Evolutionary conservation across 2,113 vertebrate genomes (phyloP).

Genomic region (Crypturellus undulatus): DNA sequence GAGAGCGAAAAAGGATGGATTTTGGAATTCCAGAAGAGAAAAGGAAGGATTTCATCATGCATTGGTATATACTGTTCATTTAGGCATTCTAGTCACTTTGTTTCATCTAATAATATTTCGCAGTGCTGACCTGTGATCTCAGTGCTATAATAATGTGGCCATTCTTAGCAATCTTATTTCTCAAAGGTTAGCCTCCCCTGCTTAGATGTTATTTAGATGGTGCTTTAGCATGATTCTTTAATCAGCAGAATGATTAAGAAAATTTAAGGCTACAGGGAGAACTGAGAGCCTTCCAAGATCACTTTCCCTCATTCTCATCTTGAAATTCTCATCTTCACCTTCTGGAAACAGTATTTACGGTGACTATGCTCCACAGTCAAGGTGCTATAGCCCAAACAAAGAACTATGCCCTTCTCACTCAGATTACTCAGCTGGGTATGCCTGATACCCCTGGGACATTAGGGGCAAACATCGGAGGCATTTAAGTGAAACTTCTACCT

Average conservation of each 20-base stretch:
- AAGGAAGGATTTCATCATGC: not conserved
- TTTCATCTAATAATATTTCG: not conserved
- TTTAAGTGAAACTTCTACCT: not conserved
- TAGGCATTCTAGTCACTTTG: not conserved
- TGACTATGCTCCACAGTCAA: not conserved
- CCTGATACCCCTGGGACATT: not conserved
- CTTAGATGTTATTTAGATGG: slow-evolving; percentile 25
- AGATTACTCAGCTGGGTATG: not conserved
- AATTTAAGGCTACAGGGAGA: not conserved
- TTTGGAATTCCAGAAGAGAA: not conserved
- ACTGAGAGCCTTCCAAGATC: not conserved
- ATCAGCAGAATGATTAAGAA: not conserved
- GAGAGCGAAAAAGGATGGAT: not conserved
- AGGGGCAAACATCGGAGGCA: not conserved
- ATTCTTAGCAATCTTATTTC: slow-evolving; percentile 17
- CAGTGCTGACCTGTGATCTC: slow-evolving; percentile 25
- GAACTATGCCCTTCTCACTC: not conserved
- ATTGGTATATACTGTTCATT: not conserved
- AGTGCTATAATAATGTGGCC: not conserved
- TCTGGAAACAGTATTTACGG: not conserved
- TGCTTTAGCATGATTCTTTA: not conserved
- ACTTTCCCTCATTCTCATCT: not conserved
- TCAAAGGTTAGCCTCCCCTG: not conserved
- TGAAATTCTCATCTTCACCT: not conserved
- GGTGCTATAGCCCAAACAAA: not conserved